Base-by-base conservation (phyloP, 2,113 vertebrate genomes). In the Cynocephalus volans region DNA sequence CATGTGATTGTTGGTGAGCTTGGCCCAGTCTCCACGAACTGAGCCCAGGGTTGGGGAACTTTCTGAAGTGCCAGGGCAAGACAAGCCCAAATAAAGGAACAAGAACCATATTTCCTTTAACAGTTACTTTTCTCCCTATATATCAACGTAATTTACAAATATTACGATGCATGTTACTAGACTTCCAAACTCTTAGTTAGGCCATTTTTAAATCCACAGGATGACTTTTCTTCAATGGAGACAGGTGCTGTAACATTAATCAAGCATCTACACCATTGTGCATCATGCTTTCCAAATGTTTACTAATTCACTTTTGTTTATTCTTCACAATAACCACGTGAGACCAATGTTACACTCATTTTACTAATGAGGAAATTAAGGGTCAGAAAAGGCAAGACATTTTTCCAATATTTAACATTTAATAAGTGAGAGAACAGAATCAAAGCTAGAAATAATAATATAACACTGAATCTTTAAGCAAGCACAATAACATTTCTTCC, bases 391-490 rank as follows among this genome's bases (percentile, higher is more conserved):
- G 14, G 36, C 36, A 94, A 96, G 64, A 64, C 3, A 50, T 72
- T 82, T 79, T 24, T 11, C 56, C 28, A 95, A 75, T 50, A 69
- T 28, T 94, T 87, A 31, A 45, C 81, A n/a, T 70, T 90, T 36
- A 81, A 19, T 91, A 92, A 77, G 26, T 62, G 28, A 90, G 36
- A 77, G 56, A 73, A 90, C 33, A 88, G 50, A 83, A 92, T 67
- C 82, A 82, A 91, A 96, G 15, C 3, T n/a, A 80, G 56, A 87
- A 24, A 77, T 75, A 23, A 87, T 36, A 50, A 93, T 28, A n/a
- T 41, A 41, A 62, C 3, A 67, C 23, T 60, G 58, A 79, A 69
- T 67, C 24, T 79, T n/a, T n/a, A 31, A 93, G 28, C 28, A 93
- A 92, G 18, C 54, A 84, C 5, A 93, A 17, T 62, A 84, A 54